These are phyloP conservation scores for Brachionichthys hirsutus DNA, from an alignment of 2,113 vertebrate genomes.

Conservation along the genomic window DNA sequence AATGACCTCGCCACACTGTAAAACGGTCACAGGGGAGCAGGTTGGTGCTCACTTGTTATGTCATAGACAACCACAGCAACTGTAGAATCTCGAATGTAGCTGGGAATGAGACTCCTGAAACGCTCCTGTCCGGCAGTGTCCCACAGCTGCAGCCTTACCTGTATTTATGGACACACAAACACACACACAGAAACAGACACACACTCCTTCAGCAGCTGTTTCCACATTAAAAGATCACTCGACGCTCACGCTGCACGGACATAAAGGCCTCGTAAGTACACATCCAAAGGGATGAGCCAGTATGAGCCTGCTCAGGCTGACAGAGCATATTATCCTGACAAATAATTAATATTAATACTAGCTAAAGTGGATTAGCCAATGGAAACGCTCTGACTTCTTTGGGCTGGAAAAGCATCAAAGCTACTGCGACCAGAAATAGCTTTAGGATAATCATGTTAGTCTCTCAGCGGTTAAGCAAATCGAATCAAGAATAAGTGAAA, in stretches of 20 bases:
- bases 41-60: slow-evolving; percentile 68
- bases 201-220: slow-evolving; percentile 18
- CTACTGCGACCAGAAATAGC: slow-evolving; percentile 54
- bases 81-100: slow-evolving; percentile 76
- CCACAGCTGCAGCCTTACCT: slow-evolving; percentile 76
- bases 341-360: slow-evolving; percentile 45
- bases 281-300: slow-evolving; percentile 40
- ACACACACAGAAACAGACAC: slow-evolving; percentile 19
- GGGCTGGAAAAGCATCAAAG: slow-evolving; percentile 30
- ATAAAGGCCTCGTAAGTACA: slow-evolving; percentile 24
- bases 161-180: slow-evolving; percentile 27
- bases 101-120: slow-evolving; percentile 76
- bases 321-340: slow-evolving; percentile 41
- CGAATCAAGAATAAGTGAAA: slow-evolving; percentile 66
- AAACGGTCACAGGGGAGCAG: neutral
- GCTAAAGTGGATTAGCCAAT: slow-evolving; percentile 52
- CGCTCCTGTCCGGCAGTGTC: slow-evolving; percentile 77
- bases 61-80: slow-evolving; percentile 77
- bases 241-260: slow-evolving; percentile 5
- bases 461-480: slow-evolving; percentile 56
- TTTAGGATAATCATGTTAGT: slow-evolving; percentile 59
- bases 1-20: neutral
- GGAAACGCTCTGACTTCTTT: slow-evolving; percentile 42
- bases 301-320: slow-evolving; percentile 46
- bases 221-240: neutral